Conservation (phyloP, 1,140 invertebrate genomes). For the Phymastichus coffea region DNA sequence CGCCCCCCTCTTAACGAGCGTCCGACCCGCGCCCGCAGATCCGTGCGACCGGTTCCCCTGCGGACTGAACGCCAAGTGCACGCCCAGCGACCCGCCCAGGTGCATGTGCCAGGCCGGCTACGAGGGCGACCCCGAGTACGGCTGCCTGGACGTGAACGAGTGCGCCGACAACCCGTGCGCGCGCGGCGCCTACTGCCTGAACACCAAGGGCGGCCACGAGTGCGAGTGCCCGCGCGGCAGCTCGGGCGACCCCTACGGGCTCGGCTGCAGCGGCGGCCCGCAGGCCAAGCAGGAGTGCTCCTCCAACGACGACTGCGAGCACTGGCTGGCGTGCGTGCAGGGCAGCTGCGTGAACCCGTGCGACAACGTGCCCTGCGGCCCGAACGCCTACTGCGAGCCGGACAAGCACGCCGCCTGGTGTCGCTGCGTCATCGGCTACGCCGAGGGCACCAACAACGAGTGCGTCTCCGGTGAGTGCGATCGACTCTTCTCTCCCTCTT, state of each 20-base stretch:
- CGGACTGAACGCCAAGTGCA: conserved; percentile 90
- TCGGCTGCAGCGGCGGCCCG: conserved; percentile 66
- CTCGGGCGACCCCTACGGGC: conserved; percentile 79
- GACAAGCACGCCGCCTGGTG: conserved; percentile 88
- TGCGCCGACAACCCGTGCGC: conserved; percentile 78
- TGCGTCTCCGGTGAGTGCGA: conserved; percentile 75
- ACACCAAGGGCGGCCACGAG: conserved; percentile 79
- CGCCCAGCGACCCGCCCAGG: conserved; percentile 81
- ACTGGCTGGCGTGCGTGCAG: conserved; percentile 73
- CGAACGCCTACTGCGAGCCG: conserved; percentile 83
- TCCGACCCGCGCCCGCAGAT: conserved; percentile 40
- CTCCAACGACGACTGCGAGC: conserved; percentile 75
- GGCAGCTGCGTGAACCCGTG: conserved; percentile 82
- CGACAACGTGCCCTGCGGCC: conserved; percentile 72
- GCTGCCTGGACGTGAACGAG: conserved; percentile 84
- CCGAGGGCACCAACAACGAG: conserved; percentile 71
- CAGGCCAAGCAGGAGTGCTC: conserved; percentile 64
- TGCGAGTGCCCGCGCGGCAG: conserved; percentile 82
- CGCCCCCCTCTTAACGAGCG: not conserved
- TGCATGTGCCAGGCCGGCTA: conserved; percentile 85
- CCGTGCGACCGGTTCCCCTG: conserved; percentile 85
- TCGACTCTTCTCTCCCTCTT: not conserved
- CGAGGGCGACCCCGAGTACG: conserved; percentile 78
- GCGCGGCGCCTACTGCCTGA: conserved; percentile 82
- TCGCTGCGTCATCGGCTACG: conserved; percentile 79